Evolutionary conservation across 2,888 invertebrate species (phyloP), one percentile per base, ranked within the genome.

Genomic region (Therioaphis trifolii): DNA sequence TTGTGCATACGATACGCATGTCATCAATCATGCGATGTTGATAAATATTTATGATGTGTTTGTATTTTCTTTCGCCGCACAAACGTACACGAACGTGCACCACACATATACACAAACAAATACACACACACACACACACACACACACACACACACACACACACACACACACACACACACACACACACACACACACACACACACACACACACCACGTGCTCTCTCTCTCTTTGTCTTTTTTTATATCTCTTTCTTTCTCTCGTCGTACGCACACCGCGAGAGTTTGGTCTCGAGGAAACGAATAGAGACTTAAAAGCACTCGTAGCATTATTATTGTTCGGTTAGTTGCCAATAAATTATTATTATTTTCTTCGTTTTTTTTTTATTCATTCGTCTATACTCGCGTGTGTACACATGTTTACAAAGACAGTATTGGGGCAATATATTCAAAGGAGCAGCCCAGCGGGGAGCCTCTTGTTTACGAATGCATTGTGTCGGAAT

Each of bases 41-140:
- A 82, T 82, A 82, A 82, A 82, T 82, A 82, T 82, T 72, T 82
- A 82, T 82, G 80, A 82, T 24, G 46, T 21, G 80, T 72, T 46
- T 55, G 11, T 27, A n/a, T 76, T 15, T 71, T 29, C n/a, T 58
- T 29, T 43, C 18, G 29, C 61, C n/a, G n/a, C n/a, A n/a, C n/a
- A n/a, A n/a, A n/a, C n/a, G n/a, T n/a, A n/a, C n/a, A n/a, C n/a
- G n/a, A n/a, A n/a, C n/a, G n/a, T n/a, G n/a, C n/a, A n/a, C n/a
- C n/a, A n/a, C n/a, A n/a, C n/a, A n/a, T n/a, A n/a, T n/a, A n/a
- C n/a, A n/a, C n/a, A n/a, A n/a, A n/a, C n/a, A n/a, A n/a, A n/a
- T n/a, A n/a, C n/a, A n/a, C n/a, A n/a, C n/a, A n/a, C n/a, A n/a
- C n/a, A n/a, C n/a, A n/a, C n/a, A n/a, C n/a, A n/a, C n/a, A n/a